Conservation (phyloP, 1,140 invertebrate genomes). For the Drosophila carrolli region DNA sequence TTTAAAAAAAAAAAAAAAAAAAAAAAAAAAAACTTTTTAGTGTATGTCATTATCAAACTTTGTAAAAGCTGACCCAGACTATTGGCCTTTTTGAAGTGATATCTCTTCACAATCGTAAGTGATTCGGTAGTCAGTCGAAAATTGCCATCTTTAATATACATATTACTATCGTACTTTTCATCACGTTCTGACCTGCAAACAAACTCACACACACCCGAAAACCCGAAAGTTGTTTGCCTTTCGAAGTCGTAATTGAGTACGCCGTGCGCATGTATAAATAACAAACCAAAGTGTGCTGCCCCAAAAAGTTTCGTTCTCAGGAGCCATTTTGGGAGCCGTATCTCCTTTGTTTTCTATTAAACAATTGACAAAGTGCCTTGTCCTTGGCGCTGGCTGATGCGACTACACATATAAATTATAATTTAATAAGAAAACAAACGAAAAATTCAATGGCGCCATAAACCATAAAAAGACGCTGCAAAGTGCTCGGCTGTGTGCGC, state of each 20-base stretch:
- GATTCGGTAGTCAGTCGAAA: slow-evolving; percentile 12
- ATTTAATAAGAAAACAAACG: slow-evolving; percentile 83
- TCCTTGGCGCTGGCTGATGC: slow-evolving; percentile 40
- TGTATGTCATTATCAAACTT: neutral
- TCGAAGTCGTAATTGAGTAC: slow-evolving; percentile 53
- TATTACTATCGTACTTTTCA: slow-evolving; percentile 51
- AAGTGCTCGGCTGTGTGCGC: slow-evolving; percentile 60
- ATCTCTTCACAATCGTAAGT: slow-evolving; percentile 14
- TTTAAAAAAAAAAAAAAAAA: too few relatives aligned
- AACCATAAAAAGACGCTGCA: slow-evolving; percentile 79
- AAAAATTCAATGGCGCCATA: slow-evolving; percentile 83
- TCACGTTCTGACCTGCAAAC: slow-evolving; percentile 48
- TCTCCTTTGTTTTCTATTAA: slow-evolving; percentile 69
- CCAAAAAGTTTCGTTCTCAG: neutral
- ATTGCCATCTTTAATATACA: slow-evolving; percentile 44
- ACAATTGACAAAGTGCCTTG: slow-evolving; percentile 69
- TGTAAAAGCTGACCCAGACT: slow-evolving; percentile 8
- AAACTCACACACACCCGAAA: neutral
- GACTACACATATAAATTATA: slow-evolving; percentile 79
- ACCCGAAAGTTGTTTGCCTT: slow-evolving; percentile 53
- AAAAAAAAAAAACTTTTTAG: too few relatives aligned
- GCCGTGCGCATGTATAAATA: slow-evolving; percentile 64
- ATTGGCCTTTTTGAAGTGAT: slow-evolving; percentile 1
- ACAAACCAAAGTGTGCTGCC: slow-evolving; percentile 51
- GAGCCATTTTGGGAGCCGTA: slow-evolving; percentile 16